These are phyloP conservation scores for Tor tambroides DNA, from an alignment of 2,113 vertebrate species.

Conservation along the genomic window DNA sequence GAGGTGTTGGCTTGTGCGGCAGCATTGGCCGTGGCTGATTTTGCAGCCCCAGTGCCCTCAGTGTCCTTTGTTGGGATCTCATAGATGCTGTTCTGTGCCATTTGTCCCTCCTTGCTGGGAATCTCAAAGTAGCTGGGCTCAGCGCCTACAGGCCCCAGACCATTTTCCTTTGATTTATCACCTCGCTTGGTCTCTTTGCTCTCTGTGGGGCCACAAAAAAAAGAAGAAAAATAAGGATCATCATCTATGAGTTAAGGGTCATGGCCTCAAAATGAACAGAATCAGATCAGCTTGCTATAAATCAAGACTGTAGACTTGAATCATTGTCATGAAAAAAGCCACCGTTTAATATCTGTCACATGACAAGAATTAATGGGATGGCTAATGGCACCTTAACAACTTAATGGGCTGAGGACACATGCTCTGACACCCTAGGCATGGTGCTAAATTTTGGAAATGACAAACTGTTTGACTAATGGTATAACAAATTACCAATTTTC, in stretches of 20 bases:
- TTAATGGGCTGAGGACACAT: constrained; percentile 61
- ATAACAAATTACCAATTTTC: not conserved
- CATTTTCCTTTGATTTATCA: constrained; percentile 84
- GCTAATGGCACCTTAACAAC: constrained; percentile 56
- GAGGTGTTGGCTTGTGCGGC: constrained; percentile 92
- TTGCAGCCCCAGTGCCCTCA: constrained; percentile 74
- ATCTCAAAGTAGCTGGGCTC: constrained; percentile 96
- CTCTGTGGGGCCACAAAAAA: constrained; percentile 65
- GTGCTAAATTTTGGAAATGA: constrained; percentile 19
- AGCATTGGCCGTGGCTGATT: constrained; percentile 67
- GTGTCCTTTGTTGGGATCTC: constrained; percentile 96
- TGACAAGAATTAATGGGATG: constrained; percentile 31
- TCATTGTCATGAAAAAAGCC: constrained; percentile 45
- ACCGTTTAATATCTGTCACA: constrained; percentile 35
- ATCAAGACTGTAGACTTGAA: constrained; percentile 50
- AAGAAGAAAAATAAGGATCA: constrained; percentile 25
- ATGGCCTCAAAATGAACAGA: constrained; percentile 1
- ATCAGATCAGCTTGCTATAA: constrained; percentile 27
- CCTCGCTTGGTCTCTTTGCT: constrained; percentile 83
- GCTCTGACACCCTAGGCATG: not conserved
- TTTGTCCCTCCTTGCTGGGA: constrained; percentile 90
- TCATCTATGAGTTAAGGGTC: constrained; percentile 51
- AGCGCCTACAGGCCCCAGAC: constrained; percentile 80
- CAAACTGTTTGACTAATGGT: not conserved
- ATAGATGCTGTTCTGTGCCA: constrained; percentile 85